These are phyloP conservation scores for Sarcophaga bullata DNA, from an alignment of 1,140 invertebrate genomes.

Conservation along the genomic window DNA sequence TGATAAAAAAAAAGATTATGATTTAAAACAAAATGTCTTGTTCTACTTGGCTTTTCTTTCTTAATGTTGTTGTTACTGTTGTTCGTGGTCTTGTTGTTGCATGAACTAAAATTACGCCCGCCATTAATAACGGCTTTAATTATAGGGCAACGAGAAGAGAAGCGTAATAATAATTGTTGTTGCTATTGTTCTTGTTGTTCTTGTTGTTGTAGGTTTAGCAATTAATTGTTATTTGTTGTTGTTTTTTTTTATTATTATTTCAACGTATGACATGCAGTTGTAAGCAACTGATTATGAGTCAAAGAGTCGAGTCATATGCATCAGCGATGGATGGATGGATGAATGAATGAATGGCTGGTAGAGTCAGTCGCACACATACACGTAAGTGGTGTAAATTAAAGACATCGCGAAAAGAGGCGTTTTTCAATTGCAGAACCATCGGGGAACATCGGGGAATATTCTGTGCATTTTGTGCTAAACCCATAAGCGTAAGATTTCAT, in stretches of 20 bases:
- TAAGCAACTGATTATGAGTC: background rate
- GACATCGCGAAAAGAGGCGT: background rate
- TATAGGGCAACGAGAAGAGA: background rate
- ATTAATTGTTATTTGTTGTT: no score
- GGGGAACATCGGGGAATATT: background rate
- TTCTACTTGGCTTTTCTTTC: background rate
- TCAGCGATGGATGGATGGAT: background rate
- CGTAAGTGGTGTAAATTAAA: background rate
- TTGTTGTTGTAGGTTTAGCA: no score
- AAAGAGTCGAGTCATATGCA: background rate
- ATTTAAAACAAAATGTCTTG: background rate
- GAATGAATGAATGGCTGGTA: background rate
- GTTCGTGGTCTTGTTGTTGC: background rate
- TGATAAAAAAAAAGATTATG: background rate
- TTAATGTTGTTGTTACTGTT: background rate
- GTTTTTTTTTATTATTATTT: no score
- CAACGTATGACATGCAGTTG: background rate
- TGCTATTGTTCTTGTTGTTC: no score
- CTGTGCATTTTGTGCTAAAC: background rate
- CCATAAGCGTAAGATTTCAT: background rate
- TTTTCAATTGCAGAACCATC: background rate
- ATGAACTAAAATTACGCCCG: conserved; percentile 6
- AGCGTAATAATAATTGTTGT: background rate
- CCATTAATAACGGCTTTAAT: background rate
- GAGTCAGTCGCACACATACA: background rate